phyloP scores from a whole-genome alignment of 1,140 invertebrate genomes.

The Zaprionus africanus region DNA sequence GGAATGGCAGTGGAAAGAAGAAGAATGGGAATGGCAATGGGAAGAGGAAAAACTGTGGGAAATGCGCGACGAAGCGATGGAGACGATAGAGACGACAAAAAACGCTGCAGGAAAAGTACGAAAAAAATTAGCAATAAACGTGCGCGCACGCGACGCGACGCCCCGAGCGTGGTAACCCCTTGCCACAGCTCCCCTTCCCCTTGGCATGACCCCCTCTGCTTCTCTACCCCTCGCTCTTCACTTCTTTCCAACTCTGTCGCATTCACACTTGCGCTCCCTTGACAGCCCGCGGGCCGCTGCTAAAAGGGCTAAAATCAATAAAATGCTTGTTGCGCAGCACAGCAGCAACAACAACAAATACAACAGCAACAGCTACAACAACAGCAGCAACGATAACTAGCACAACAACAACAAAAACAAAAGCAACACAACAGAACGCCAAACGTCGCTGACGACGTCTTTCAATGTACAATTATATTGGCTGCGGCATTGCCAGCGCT shows the following conservation, averaged over 20 bases:
- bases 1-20: background rate
- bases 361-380: constrained; percentile 26
- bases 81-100: constrained; percentile 17
- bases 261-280: constrained; percentile 23
- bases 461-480: constrained; percentile 81
- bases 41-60: background rate
- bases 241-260: background rate
- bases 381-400: background rate
- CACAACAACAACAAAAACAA: constrained; percentile 41
- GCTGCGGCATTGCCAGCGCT: constrained; percentile 34
- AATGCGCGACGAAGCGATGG: background rate
- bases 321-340: constrained; percentile 77
- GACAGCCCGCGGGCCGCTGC: constrained; percentile 17
- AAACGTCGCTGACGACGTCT: constrained; percentile 52
- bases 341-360: constrained; percentile 13
- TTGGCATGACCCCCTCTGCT: background rate
- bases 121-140: constrained; percentile 80
- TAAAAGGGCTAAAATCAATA: constrained; percentile 80
- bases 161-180: constrained; percentile 6
- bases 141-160: constrained; percentile 66
- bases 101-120: constrained; percentile 43
- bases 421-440: constrained; percentile 33
- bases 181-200: background rate
- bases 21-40: background rate
- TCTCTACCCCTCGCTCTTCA: background rate